phyloP scores from a whole-genome alignment of 1,140 invertebrate genomes.

The Physella acuta region DNA sequence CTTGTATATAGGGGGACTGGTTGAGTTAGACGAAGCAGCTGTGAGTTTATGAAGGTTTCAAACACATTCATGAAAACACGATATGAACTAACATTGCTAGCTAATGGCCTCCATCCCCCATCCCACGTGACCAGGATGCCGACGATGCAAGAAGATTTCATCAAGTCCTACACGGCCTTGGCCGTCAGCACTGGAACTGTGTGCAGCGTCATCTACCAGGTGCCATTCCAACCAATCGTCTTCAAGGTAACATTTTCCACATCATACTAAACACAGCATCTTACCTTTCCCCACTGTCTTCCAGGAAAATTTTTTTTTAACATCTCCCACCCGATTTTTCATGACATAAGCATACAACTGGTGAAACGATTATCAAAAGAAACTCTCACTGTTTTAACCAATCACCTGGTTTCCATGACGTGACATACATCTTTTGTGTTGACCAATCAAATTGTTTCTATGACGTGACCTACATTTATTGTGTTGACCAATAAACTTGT shows the following conservation, averaged over 20 bases:
- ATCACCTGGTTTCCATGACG: background rate
- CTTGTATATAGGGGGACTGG: no score
- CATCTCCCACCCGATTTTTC: no score
- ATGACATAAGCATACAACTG: no score
- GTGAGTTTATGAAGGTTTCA: no score
- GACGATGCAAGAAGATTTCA: background rate
- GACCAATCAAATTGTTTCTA: background rate
- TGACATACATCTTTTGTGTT: background rate
- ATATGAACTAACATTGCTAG: background rate
- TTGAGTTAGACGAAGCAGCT: no score
- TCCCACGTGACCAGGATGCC: background rate
- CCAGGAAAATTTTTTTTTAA: no score
- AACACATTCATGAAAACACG: background rate
- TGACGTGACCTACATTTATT: background rate
- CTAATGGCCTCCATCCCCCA: background rate
- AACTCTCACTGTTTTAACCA: background rate
- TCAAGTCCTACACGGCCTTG: background rate
- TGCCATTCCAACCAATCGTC: slow-evolving; percentile 46
- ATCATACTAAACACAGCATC: no score
- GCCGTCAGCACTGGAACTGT: slow-evolving; percentile 38
- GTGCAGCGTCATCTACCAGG: slow-evolving; percentile 38
- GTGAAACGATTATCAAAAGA: background rate
- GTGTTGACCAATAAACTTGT: background rate
- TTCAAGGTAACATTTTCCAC: slow-evolving; percentile 49
- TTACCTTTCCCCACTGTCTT: no score